A percentile compares a stretch with the other conserved stretches of the same genome.
These are phyloP conservation scores for Chironomus striatipennis DNA, from an alignment of 1,140 invertebrate species.

Conservation along the genomic window DNA sequence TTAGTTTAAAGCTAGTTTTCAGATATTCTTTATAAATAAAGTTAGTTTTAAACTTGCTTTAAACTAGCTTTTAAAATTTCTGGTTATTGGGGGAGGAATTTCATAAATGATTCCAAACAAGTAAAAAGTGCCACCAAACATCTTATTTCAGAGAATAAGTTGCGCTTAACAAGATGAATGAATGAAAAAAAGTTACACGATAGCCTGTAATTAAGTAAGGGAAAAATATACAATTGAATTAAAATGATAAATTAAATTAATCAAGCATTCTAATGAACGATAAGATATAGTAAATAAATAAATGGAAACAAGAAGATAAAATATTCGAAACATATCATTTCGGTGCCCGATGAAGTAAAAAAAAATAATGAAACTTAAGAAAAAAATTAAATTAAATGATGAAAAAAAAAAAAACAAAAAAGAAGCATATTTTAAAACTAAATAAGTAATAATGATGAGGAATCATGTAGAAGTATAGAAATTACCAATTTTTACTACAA, in stretches of 20 bases:
- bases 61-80: too few relatives aligned
- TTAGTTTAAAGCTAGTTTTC: too few relatives aligned
- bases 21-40: too few relatives aligned
- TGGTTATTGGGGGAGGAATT: too few relatives aligned
- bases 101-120: too few relatives aligned
- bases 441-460: background rate
- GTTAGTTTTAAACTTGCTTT: too few relatives aligned
- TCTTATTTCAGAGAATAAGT: too few relatives aligned
- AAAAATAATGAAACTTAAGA: background rate
- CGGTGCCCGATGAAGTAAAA: slow-evolving; percentile 20
- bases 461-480: slow-evolving; percentile 5
- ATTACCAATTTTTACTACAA: slow-evolving; percentile 22
- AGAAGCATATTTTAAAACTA: slow-evolving; percentile 21
- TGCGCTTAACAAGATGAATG: too few relatives aligned
- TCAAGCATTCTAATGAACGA: background rate
- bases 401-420: background rate
- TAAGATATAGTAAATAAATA: background rate
- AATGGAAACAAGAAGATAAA: background rate
- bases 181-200: too few relatives aligned
- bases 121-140: too few relatives aligned
- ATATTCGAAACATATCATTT: slow-evolving; percentile 22
- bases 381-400: background rate
- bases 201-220: background rate
- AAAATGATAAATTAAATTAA: slow-evolving; percentile 14
- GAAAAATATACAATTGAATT: background rate